These are phyloP conservation scores for Nasonovia ribisnigri DNA, from an alignment of 2,888 invertebrate genomes.

Conservation along the genomic window DNA sequence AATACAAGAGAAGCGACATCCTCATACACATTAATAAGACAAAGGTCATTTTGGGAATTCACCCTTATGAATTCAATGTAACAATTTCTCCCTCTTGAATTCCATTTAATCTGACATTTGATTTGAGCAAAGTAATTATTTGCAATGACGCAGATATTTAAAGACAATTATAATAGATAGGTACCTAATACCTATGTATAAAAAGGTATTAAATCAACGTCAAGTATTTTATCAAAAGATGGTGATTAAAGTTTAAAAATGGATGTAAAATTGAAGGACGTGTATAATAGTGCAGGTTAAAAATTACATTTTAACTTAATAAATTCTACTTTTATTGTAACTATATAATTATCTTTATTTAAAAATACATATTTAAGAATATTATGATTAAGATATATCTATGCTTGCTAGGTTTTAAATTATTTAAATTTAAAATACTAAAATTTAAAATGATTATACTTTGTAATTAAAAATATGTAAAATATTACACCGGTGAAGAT, in stretches of 20 bases:
- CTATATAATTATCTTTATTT: background rate
- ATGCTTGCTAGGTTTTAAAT: background rate
- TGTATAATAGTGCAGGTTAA: background rate
- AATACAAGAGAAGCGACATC: background rate
- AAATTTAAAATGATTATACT: background rate
- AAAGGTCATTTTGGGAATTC: slow-evolving; percentile 22
- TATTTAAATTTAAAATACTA: background rate
- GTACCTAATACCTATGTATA: background rate
- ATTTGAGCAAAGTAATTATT: slow-evolving; percentile 39
- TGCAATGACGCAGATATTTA: background rate
- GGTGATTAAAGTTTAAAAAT: background rate
- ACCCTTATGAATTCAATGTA: slow-evolving; percentile 11
- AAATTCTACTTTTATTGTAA: no score
- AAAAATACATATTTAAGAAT: background rate
- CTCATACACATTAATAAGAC: slow-evolving; percentile 9
- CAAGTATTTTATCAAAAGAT: background rate
- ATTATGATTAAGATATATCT: background rate
- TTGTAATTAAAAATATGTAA: background rate
- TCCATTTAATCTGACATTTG: slow-evolving; percentile 32
- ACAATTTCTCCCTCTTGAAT: background rate
- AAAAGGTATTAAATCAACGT: background rate
- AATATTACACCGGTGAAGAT: background rate
- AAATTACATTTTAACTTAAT: background rate
- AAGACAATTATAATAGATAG: background rate
- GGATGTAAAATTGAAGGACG: background rate